Evolutionary conservation across 2,113 vertebrate genomes (phyloP).

Genomic region (Antechinus flavipes): DNA sequence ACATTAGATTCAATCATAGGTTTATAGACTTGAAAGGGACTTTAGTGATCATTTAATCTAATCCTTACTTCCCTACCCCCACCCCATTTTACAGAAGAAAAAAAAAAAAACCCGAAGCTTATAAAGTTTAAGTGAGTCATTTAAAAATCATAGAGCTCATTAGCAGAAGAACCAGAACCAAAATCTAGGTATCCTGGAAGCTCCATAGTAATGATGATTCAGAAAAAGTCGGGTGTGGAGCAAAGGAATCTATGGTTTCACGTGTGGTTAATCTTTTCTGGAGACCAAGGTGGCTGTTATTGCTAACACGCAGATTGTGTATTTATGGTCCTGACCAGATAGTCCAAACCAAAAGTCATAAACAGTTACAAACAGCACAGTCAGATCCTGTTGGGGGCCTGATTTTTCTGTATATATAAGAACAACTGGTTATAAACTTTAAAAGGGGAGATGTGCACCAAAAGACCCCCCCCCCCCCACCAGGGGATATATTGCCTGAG

Average conservation of each 20-base stretch:
- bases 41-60: background rate
- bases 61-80: background rate
- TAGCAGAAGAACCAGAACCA: background rate
- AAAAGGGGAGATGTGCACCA: conserved; percentile 51
- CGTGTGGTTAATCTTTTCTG: conserved; percentile 57
- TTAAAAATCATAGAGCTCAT: background rate
- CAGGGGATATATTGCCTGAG: conserved; percentile 63
- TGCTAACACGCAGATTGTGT: conserved; percentile 65
- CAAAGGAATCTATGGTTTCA: conserved; percentile 36
- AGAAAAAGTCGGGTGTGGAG: conserved; percentile 51
- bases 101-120: background rate
- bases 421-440: conserved; percentile 74
- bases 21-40: background rate
- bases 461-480: conserved; percentile 36
- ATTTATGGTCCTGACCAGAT: conserved; percentile 67
- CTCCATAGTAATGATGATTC: background rate
- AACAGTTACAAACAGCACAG: conserved; percentile 78
- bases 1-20: background rate
- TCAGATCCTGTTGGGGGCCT: conserved; percentile 61
- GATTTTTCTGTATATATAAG: conserved; percentile 76
- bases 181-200: background rate
- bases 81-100: background rate
- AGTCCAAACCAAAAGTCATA: conserved; percentile 71
- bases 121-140: background rate
- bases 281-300: conserved; percentile 47